These are phyloP conservation scores for Acromyrmex heyeri DNA, from an alignment of 1,140 invertebrate species.

Conservation along the genomic window DNA sequence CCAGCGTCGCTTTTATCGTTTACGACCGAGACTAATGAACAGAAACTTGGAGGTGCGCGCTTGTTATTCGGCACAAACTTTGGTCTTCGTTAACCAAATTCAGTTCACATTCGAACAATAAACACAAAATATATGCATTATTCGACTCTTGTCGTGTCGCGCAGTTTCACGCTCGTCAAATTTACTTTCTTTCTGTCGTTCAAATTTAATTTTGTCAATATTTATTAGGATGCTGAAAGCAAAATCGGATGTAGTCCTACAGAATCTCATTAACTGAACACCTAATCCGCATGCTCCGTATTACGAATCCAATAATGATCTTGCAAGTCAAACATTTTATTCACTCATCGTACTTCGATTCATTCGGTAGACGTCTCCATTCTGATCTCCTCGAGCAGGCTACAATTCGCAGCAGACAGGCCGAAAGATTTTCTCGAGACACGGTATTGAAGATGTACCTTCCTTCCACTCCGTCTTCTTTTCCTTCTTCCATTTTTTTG, in stretches of 20 bases:
- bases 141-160: neutral
- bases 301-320: slow-evolving; percentile 56
- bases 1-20: slow-evolving; percentile 57
- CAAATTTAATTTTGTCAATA: slow-evolving; percentile 17
- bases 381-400: slow-evolving; percentile 31
- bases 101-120: slow-evolving; percentile 39
- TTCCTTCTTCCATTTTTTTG: neutral
- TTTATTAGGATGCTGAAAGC: neutral
- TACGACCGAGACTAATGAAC: slow-evolving; percentile 52
- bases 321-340: slow-evolving; percentile 49
- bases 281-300: slow-evolving; percentile 26
- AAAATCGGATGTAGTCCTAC: neutral
- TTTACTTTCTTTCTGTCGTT: neutral
- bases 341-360: slow-evolving; percentile 3
- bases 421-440: slow-evolving; percentile 55
- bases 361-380: slow-evolving; percentile 34
- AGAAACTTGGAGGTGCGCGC: slow-evolving; percentile 35
- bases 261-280: slow-evolving; percentile 43
- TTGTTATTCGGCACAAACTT: slow-evolving; percentile 42
- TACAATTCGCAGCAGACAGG: slow-evolving; percentile 21
- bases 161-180: neutral
- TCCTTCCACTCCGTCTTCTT: neutral
- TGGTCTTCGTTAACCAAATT: slow-evolving; percentile 48
- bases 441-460: slow-evolving; percentile 49
- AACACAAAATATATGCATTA: slow-evolving; percentile 8